A percentile compares a stretch with the other conserved stretches of the same genome.
phyloP scores from a whole-genome alignment of 2,797 vertebrate genomes.

The Phalanger gymnotis region DNA sequence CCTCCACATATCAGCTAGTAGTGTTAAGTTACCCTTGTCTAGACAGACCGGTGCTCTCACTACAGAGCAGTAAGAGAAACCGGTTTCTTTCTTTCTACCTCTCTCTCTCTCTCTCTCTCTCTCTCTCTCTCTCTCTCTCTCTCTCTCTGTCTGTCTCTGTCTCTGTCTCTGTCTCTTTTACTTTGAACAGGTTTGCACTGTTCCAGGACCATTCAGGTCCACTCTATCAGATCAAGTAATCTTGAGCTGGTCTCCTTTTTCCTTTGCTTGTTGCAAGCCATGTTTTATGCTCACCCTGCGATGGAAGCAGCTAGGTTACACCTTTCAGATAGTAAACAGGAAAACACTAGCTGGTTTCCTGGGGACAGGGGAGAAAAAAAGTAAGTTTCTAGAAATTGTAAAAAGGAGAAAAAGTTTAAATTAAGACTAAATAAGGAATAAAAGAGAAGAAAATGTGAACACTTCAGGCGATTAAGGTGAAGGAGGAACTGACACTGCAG shows the following conservation, averaged over 20 bases:
- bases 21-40: neutral
- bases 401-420: neutral
- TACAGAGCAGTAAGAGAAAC: neutral
- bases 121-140: too few relatives aligned
- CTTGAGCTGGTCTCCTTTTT: neutral
- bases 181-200: neutral
- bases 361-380: neutral
- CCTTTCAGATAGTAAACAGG: neutral
- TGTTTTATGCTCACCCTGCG: neutral
- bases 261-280: neutral
- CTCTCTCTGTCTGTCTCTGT: too few relatives aligned
- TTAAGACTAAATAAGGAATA: neutral
- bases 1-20: neutral
- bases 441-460: neutral
- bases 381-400: neutral
- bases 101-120: too few relatives aligned
- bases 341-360: neutral
- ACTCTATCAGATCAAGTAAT: neutral
- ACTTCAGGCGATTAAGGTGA: neutral
- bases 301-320: neutral
- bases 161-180: too few relatives aligned
- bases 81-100: neutral
- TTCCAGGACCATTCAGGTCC: neutral
- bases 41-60: neutral
- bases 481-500: neutral